These are phyloP conservation scores for Pelusios castaneus DNA, from an alignment of 2,113 vertebrate genomes.

Conservation along the genomic window DNA sequence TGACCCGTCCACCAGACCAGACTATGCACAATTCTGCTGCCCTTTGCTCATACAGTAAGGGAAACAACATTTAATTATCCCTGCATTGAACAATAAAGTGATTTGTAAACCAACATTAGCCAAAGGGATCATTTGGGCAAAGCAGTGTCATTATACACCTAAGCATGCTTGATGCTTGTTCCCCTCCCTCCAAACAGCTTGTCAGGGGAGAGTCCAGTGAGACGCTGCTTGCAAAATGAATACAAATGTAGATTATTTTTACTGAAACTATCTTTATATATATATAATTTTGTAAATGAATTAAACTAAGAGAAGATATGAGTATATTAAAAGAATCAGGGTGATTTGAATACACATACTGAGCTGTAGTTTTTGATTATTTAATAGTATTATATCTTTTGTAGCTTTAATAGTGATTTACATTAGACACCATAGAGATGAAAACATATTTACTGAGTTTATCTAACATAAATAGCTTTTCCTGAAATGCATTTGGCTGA, in stretches of 20 bases:
- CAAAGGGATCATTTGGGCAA: too few relatives aligned
- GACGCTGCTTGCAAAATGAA: neutral
- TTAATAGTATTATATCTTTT: neutral
- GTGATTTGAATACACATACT: neutral
- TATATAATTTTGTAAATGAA: neutral
- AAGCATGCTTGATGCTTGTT: too few relatives aligned
- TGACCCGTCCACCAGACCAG: too few relatives aligned
- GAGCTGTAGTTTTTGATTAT: neutral
- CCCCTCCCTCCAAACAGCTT: too few relatives aligned
- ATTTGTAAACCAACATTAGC: too few relatives aligned
- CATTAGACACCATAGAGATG: neutral
- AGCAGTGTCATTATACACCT: too few relatives aligned
- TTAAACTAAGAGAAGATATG: neutral
- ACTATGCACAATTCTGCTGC: too few relatives aligned
- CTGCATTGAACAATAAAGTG: too few relatives aligned
- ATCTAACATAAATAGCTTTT: neutral
- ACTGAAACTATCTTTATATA: neutral
- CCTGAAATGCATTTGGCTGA: neutral
- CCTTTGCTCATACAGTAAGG: too few relatives aligned
- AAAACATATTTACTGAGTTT: neutral
- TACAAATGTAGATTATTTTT: neutral
- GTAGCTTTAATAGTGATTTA: neutral
- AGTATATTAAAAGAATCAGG: neutral
- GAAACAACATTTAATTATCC: too few relatives aligned
- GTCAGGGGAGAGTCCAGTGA: too few relatives aligned